phyloP scores from a whole-genome alignment of 2,797 vertebrate genomes.

The Borostomias antarcticus region DNA sequence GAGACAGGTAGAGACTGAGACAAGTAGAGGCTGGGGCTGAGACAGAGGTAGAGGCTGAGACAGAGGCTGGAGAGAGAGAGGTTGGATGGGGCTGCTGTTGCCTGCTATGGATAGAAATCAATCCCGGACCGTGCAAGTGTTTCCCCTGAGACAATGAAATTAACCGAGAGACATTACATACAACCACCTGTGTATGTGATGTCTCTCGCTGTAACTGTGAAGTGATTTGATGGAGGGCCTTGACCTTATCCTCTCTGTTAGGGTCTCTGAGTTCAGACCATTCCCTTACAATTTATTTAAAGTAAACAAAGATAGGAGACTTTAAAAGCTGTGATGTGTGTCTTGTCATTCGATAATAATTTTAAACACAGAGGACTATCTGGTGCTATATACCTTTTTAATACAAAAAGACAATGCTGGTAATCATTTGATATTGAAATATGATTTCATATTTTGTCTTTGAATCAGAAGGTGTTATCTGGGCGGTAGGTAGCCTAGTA shows the following conservation, averaged over 20 bases:
- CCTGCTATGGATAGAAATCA: conserved; percentile 38
- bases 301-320: neutral
- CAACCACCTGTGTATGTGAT: neutral
- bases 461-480: neutral
- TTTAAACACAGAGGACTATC: neutral
- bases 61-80: neutral
- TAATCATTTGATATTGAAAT: no score
- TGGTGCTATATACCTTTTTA: no score
- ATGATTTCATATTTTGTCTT: no score
- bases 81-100: conserved; percentile 19
- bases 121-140: conserved; percentile 30
- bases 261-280: neutral
- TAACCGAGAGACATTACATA: no score
- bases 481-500: no score
- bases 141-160: conserved; percentile 14
- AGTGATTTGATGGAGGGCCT: neutral
- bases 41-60: no score
- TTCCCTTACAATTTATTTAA: no score
- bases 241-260: neutral
- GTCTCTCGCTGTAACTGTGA: neutral
- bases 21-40: no score
- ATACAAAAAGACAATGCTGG: no score
- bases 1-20: no score
- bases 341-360: neutral
- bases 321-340: neutral